Evolutionary conservation across 2,797 vertebrate genomes (phyloP), one percentile per base, ranked within the genome.

Genomic region (Neosilurus mollespiculum): DNA sequence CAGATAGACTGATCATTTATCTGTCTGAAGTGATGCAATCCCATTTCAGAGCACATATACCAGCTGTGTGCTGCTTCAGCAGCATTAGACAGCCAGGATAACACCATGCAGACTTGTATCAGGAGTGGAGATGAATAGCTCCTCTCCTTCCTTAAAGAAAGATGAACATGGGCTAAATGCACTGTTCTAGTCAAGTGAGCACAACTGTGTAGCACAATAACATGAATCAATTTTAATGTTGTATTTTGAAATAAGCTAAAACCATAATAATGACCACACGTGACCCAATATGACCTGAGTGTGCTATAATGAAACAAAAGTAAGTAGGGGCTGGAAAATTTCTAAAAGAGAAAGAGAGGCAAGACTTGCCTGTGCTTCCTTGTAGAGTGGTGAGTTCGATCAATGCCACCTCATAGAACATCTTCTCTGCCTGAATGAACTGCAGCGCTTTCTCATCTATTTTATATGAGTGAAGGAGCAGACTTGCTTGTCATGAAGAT

Each of bases 361-460:
- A 6, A 51, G 84, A 95, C 95, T 95, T 94, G 92, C 95, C 95
- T 95, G 95, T 88, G 85, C 86, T 90, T 61, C 93, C 91, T 78
- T 88, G 92, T 59, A 93, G 89, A 89, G 91, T 91, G 0, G 92
- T 90, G 90, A 95, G 94, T 87, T 94, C 91, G 83, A 94, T 93
- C 91, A 93, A 84, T 81, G 93, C 92, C 92, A 94, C 94, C 85
- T 95, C 94, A 37, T 95, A 95, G 92, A 95, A 95, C 94, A 95
- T 95, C 90, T 95, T 96, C 86, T 95, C 93, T 59, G 93, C 92
- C 77, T 92, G 93, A 90, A 91, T 94, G 93, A 96, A 94, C 92
- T 88, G 85, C 26, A 93, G 92, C 11, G 90, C 93, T 89, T 95
- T 95, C 86, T 91, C 93, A 91, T 94, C 94, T 96, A 94, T 94